A percentile compares a stretch with the other conserved stretches of the same genome.
Evolutionary conservation across 2,113 vertebrate species (phyloP).

Genomic region (Hiodon alosoides): DNA sequence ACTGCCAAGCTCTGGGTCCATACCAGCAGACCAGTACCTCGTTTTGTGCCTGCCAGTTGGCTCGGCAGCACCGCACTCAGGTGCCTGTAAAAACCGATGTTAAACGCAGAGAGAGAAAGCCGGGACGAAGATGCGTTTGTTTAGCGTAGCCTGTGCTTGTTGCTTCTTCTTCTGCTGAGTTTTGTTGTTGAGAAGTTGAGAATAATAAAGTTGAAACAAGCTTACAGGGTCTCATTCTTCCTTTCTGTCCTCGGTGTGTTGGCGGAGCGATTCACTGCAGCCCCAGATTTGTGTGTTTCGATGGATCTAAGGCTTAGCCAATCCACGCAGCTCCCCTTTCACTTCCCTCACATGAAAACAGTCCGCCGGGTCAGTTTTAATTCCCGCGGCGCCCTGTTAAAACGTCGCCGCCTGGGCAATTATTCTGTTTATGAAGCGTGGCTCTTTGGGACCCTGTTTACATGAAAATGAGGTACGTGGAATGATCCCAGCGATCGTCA

Average conservation of each 20-base stretch:
- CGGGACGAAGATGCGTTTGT: too few relatives aligned
- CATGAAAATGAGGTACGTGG: not conserved
- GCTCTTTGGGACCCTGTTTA: not conserved
- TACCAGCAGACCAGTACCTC: too few relatives aligned
- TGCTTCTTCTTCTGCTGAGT: too few relatives aligned
- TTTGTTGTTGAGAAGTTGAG: not conserved
- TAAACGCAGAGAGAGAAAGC: too few relatives aligned
- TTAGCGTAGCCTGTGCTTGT: too few relatives aligned
- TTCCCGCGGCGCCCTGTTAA: conserved; percentile 14
- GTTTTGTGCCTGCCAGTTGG: too few relatives aligned
- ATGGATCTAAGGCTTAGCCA: not conserved
- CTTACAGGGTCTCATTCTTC: not conserved
- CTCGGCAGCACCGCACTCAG: too few relatives aligned
- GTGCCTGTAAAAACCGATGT: too few relatives aligned
- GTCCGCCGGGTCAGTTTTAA: conserved; percentile 1
- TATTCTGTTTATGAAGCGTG: conserved; percentile 1
- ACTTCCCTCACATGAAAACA: not conserved
- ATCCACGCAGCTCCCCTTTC: not conserved
- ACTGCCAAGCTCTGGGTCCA: too few relatives aligned
- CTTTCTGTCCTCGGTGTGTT: not conserved
- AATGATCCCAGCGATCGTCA: conserved; percentile 10
- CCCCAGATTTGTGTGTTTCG: not conserved
- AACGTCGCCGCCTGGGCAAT: not conserved
- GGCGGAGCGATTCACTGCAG: not conserved
- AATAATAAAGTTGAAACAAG: not conserved